These are phyloP conservation scores for Eptatretus atami DNA, from an alignment of 2,797 vertebrate species.

Conservation along the genomic window DNA sequence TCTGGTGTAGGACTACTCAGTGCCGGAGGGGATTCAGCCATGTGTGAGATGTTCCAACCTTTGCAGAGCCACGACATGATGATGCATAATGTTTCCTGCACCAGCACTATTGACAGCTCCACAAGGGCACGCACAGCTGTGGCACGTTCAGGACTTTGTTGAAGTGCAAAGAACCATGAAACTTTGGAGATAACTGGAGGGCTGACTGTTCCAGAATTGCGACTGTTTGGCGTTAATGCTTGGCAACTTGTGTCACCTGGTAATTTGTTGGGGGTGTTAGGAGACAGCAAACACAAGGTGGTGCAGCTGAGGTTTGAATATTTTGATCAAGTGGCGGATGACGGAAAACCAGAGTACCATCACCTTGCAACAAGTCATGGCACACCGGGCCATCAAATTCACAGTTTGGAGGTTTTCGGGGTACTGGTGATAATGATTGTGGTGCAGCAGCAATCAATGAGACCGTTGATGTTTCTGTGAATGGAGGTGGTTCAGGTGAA, in stretches of 20 bases:
- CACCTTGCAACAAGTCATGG: slow-evolving; percentile 21
- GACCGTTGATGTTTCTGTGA: background rate
- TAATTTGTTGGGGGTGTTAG: background rate
- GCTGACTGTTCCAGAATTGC: background rate
- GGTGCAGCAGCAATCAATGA: background rate
- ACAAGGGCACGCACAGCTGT: slow-evolving; percentile 87
- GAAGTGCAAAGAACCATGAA: slow-evolving; percentile 73
- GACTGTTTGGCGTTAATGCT: background rate
- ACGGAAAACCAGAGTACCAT: too few species aligned
- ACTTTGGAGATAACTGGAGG: slow-evolving; percentile 31
- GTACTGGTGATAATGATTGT: slow-evolving; percentile 11
- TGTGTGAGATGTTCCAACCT: too few species aligned
- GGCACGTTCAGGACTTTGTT: slow-evolving; percentile 84
- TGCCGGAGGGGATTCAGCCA: too few species aligned
- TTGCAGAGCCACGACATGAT: too few species aligned
- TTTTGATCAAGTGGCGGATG: too few species aligned
- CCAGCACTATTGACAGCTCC: slow-evolving; percentile 25
- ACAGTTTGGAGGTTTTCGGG: slow-evolving; percentile 74
- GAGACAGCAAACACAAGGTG: background rate
- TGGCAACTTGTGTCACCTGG: background rate
- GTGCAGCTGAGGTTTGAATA: background rate
- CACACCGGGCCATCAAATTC: slow-evolving; percentile 82
- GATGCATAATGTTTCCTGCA: background rate
- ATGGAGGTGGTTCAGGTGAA: background rate
- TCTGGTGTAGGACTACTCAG: too few species aligned